Conservation (phyloP, 2,113 vertebrate genomes). For the Lates calcarifer region DNA sequence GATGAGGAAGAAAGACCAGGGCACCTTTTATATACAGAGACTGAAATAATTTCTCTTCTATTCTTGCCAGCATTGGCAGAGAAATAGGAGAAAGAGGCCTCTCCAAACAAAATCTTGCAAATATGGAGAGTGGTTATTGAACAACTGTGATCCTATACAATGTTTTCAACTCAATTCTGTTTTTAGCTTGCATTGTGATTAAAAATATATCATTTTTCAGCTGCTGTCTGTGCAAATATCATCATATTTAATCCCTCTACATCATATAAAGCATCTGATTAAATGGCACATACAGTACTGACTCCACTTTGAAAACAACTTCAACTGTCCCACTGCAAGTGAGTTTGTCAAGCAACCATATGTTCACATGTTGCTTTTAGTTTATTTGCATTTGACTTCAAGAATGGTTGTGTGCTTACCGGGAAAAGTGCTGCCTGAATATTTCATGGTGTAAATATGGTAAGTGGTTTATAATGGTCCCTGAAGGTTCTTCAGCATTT, state of each 20-base stretch:
- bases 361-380: constrained; percentile 58
- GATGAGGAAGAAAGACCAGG: constrained; percentile 58
- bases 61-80: constrained; percentile 29
- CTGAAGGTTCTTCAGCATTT: constrained; percentile 56
- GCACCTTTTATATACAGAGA: constrained; percentile 51
- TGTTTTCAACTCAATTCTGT: neutral
- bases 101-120: constrained; percentile 32
- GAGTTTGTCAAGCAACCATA: constrained; percentile 35
- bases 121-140: neutral
- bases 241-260: neutral
- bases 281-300: neutral
- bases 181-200: constrained; percentile 9
- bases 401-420: constrained; percentile 52
- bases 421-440: constrained; percentile 72
- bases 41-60: constrained; percentile 39
- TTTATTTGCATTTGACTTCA: constrained; percentile 52
- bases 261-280: constrained; percentile 12
- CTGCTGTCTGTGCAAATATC: constrained; percentile 7
- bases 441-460: constrained; percentile 79
- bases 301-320: neutral
- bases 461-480: constrained; percentile 77
- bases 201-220: constrained; percentile 28
- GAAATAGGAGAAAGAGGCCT: constrained; percentile 31
- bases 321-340: constrained; percentile 2
- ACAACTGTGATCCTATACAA: neutral